A percentile compares a stretch with the other conserved stretches of the same genome.
Conservation (phyloP, 2,888 invertebrate species). For the Nysson spinosus region DNA sequence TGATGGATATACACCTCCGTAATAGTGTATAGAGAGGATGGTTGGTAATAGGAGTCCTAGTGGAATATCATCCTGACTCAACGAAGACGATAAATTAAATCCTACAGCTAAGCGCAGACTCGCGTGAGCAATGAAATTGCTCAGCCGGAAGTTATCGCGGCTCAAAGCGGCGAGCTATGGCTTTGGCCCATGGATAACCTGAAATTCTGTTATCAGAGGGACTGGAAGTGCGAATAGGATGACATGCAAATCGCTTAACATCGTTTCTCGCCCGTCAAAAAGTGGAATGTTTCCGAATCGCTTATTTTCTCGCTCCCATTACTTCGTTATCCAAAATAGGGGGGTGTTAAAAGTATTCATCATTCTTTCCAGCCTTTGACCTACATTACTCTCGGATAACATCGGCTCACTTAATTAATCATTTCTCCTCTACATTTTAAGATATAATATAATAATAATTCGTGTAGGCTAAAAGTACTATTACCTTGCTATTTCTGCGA, state of each 20-base stretch:
- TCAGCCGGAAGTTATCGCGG: conserved; percentile 66
- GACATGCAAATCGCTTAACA: conserved; percentile 47
- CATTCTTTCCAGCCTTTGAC: conserved; percentile 18
- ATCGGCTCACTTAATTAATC: conserved; percentile 30
- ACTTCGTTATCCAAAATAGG: conserved; percentile 31
- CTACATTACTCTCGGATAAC: conserved; percentile 12
- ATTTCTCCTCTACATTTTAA: too few species aligned
- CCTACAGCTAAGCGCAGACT: conserved; percentile 52
- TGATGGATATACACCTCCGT: conserved; percentile 4
- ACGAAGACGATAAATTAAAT: conserved; percentile 61
- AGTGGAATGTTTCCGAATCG: conserved; percentile 25
- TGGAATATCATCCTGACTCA: conserved; percentile 30
- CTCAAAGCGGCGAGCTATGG: conserved; percentile 57
- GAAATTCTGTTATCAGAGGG: conserved; percentile 55
- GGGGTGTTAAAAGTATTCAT: conserved; percentile 26
- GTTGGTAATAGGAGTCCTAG: conserved; percentile 9
- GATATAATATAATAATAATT: too few species aligned
- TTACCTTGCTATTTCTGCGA: too few species aligned
- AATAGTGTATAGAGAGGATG: conserved; percentile 37
- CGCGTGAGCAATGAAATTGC: conserved; percentile 62
- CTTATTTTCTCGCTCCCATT: not conserved
- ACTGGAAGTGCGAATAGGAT: conserved; percentile 21
- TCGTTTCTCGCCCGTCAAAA: conserved; percentile 28
- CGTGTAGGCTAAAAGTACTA: too few species aligned
- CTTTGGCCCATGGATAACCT: conserved; percentile 40